Evolutionary conservation across 92 coral and sea anemone species (phyloP).

Genomic region (Zoanthus sociatus): DNA sequence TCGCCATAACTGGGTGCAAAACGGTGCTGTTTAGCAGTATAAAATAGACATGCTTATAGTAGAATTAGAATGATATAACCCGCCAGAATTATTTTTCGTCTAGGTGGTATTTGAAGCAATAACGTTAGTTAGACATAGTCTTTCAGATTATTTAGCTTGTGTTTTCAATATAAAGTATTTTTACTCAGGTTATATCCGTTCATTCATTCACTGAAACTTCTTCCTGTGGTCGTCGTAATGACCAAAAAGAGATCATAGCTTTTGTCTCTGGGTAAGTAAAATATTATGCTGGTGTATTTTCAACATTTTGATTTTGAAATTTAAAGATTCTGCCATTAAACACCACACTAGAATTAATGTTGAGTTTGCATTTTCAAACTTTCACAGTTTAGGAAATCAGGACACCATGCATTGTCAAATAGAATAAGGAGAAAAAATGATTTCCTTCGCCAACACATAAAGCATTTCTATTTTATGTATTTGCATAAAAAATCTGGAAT

Average conservation of each 20-base stretch:
- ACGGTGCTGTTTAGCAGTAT: too few relatives aligned
- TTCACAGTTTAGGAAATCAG: too few relatives aligned
- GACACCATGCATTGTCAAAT: too few relatives aligned
- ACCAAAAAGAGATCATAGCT: conserved; percentile 80
- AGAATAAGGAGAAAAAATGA: too few relatives aligned
- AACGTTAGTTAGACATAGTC: neutral
- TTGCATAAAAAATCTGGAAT: too few relatives aligned
- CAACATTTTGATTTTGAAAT: neutral
- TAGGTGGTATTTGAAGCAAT: neutral
- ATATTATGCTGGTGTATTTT: neutral
- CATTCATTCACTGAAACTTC: conserved; percentile 92
- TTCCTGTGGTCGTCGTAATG: conserved; percentile 85
- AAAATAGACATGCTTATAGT: too few relatives aligned
- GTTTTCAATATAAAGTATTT: neutral
- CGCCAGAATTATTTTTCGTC: too few relatives aligned
- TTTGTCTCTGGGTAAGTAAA: conserved; percentile 84
- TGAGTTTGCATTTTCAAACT: neutral
- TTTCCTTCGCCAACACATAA: too few relatives aligned
- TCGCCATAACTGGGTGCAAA: too few relatives aligned
- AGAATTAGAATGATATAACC: too few relatives aligned
- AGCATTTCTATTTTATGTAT: too few relatives aligned
- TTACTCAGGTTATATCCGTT: conserved; percentile 67
- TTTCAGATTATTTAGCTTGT: neutral
- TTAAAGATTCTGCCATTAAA: neutral
- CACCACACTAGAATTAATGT: neutral